Conservation (phyloP, 2,113 vertebrate genomes). For the Apteryx owenii region DNA sequence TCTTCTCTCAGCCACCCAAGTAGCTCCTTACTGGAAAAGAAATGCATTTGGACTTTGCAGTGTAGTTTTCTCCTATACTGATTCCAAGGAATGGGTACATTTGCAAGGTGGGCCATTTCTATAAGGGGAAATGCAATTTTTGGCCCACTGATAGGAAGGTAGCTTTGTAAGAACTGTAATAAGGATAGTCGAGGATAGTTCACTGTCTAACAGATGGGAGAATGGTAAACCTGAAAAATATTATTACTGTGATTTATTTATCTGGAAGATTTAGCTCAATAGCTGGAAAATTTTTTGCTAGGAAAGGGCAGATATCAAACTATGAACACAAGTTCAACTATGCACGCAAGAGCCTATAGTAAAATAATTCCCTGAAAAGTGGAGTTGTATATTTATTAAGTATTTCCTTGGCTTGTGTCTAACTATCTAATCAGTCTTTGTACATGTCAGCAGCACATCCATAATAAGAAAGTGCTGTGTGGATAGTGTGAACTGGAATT, state of each 20-base stretch:
- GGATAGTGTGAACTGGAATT: slow-evolving; percentile 50
- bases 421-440: slow-evolving; percentile 70
- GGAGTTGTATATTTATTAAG: background rate
- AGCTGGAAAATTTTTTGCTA: background rate
- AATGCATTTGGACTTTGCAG: background rate
- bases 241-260: background rate
- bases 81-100: background rate
- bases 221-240: background rate
- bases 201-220: background rate
- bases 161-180: background rate
- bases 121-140: background rate
- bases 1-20: background rate
- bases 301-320: background rate
- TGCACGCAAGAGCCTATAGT: background rate
- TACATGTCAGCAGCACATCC: slow-evolving; percentile 70
- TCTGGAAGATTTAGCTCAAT: background rate
- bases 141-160: background rate
- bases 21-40: background rate
- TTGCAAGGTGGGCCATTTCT: background rate
- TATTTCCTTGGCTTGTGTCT: slow-evolving; percentile 34
- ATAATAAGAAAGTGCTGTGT: slow-evolving; percentile 68
- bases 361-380: background rate
- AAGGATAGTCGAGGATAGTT: background rate
- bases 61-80: background rate
- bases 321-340: background rate